phyloP scores from a whole-genome alignment of 2,113 vertebrate species.

The pig (Sus scrofa) region DNA sequence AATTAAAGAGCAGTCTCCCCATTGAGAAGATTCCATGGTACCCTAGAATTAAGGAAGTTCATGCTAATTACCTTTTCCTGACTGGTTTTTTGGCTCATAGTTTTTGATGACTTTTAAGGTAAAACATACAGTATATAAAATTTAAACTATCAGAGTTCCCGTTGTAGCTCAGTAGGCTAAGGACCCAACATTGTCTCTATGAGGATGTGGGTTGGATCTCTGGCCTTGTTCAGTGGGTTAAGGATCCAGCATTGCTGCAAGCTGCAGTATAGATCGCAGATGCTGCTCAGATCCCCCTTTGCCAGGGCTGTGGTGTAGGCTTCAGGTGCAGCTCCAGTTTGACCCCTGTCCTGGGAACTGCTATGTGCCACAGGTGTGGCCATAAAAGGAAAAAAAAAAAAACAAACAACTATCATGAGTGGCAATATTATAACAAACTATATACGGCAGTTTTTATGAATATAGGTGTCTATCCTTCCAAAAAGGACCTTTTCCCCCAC shows the following conservation, averaged over 20 bases:
- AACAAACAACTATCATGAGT: neutral
- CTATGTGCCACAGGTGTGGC: too few species aligned
- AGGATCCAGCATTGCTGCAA: too few species aligned
- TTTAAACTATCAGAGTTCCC: neutral
- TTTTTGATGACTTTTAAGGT: neutral
- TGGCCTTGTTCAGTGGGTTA: too few species aligned
- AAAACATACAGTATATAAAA: neutral
- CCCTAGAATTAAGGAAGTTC: neutral
- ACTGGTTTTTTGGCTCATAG: neutral
- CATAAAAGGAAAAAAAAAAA: too few species aligned
- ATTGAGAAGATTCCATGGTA: neutral
- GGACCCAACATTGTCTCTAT: too few species aligned
- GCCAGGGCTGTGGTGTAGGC: too few species aligned
- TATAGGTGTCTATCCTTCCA: neutral
- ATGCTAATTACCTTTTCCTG: neutral
- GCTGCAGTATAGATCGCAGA: too few species aligned
- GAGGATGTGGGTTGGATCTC: too few species aligned
- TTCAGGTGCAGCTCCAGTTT: too few species aligned
- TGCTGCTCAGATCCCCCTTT: too few species aligned
- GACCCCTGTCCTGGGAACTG: too few species aligned
- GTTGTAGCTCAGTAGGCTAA: too few species aligned
- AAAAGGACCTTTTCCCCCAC: neutral
- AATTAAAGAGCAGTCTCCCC: neutral
- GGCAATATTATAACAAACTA: neutral
- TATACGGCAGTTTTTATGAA: neutral